Conservation (phyloP, 1,140 invertebrate genomes). For the Antheraea pernyi region DNA sequence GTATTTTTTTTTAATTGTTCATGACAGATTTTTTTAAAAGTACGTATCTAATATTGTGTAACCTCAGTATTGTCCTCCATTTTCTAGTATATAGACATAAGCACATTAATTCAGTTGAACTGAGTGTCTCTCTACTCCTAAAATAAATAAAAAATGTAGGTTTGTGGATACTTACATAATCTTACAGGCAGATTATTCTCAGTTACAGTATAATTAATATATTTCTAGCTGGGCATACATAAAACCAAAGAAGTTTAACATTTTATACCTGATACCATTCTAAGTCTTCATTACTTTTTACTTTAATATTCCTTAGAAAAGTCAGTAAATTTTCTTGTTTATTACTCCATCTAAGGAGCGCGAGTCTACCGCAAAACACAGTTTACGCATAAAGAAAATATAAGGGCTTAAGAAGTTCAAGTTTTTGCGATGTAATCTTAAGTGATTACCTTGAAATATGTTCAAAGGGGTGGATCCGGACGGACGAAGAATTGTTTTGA, state of each 20-base stretch:
- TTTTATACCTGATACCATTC: not conserved
- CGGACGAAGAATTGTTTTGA: slow-evolving; percentile 56
- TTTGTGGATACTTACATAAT: not conserved
- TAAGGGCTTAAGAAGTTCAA: slow-evolving; percentile 61
- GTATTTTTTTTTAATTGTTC: too few relatives aligned
- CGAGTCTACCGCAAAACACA: slow-evolving; percentile 33
- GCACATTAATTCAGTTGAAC: too few relatives aligned
- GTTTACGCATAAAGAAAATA: slow-evolving; percentile 62
- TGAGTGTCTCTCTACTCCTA: too few relatives aligned
- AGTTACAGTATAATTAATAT: not conserved
- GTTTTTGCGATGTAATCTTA: slow-evolving; percentile 62
- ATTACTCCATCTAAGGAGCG: slow-evolving; percentile 37
- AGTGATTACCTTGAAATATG: slow-evolving; percentile 71
- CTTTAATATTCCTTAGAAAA: slow-evolving; percentile 11
- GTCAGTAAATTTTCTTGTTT: slow-evolving; percentile 44
- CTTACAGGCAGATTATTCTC: not conserved
- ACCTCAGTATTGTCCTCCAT: too few relatives aligned
- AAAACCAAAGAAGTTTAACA: not conserved
- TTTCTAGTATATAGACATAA: too few relatives aligned
- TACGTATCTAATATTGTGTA: too few relatives aligned
- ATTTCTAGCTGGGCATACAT: not conserved
- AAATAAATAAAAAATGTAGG: too few relatives aligned
- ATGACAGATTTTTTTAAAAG: too few relatives aligned
- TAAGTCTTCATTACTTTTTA: not conserved
- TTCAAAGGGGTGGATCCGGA: slow-evolving; percentile 48